These are phyloP conservation scores for Stomatorhinus ivindoensis DNA, from an alignment of 2,113 vertebrate species.

Conservation along the genomic window DNA sequence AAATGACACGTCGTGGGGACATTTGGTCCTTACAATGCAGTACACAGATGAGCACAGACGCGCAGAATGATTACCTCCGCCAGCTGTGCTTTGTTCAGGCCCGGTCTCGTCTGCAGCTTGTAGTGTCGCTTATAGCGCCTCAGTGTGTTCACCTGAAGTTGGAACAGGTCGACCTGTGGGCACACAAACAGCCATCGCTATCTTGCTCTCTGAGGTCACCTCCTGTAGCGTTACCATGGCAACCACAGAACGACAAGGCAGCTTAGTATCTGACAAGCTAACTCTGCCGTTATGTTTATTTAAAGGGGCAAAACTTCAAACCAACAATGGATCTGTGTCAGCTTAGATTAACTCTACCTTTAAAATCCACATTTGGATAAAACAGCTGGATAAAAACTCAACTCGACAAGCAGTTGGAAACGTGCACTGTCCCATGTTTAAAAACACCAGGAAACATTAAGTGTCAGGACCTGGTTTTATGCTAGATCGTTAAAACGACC, in stretches of 20 bases:
- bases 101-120: conserved; percentile 91
- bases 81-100: conserved; percentile 95
- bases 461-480: background rate
- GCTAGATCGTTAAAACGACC: background rate
- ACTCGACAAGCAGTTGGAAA: background rate
- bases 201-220: background rate
- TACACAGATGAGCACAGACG: background rate
- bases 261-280: background rate
- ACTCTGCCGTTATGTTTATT: background rate
- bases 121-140: conserved; percentile 97
- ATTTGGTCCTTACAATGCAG: background rate
- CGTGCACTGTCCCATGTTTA: background rate
- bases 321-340: background rate
- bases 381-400: background rate
- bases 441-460: background rate
- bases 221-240: background rate
- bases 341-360: background rate
- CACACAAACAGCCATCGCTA: background rate
- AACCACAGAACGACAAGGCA: background rate
- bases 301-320: background rate
- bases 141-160: conserved; percentile 95
- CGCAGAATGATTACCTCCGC: conserved; percentile 72
- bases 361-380: background rate
- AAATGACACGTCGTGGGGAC: no score
- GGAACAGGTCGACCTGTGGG: conserved; percentile 89